phyloP scores from a whole-genome alignment of 2,113 vertebrate genomes.

The Herpetotheres cachinnans region DNA sequence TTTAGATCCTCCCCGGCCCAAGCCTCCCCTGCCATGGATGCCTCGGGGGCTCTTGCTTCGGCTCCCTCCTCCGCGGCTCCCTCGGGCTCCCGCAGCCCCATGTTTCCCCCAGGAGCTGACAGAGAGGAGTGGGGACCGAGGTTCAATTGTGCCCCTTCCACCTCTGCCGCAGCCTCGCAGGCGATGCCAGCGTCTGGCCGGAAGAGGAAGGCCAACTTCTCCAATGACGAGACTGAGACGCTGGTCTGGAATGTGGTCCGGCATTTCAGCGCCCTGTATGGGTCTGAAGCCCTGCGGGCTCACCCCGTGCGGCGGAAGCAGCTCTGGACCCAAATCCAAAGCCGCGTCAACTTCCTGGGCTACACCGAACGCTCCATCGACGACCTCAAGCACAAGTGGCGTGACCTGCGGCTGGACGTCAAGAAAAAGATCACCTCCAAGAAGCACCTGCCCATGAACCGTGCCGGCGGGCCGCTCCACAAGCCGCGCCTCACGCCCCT shows the following conservation, averaged over 20 bases:
- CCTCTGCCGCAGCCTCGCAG: slow-evolving; percentile 59
- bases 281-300: slow-evolving; percentile 69
- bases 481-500: slow-evolving; percentile 59
- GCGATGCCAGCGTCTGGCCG: slow-evolving; percentile 5
- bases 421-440: slow-evolving; percentile 64
- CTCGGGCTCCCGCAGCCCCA: slow-evolving; percentile 52
- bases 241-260: slow-evolving; percentile 72
- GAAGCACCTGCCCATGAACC: slow-evolving; percentile 50
- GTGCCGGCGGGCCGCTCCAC: slow-evolving; percentile 15
- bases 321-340: slow-evolving; percentile 63
- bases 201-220: slow-evolving; percentile 69
- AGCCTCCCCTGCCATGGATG: slow-evolving; percentile 44
- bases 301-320: slow-evolving; percentile 64
- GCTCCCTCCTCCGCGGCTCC: slow-evolving; percentile 56
- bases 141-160: slow-evolving; percentile 69
- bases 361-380: slow-evolving; percentile 74
- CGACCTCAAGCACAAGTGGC: slow-evolving; percentile 76
- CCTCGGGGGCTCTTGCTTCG: slow-evolving; percentile 46
- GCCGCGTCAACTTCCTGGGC: slow-evolving; percentile 69
- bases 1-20: slow-evolving; percentile 45
- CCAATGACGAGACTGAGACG: slow-evolving; percentile 74
- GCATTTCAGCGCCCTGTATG: slow-evolving; percentile 72
- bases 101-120: slow-evolving; percentile 60
- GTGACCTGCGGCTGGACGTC: slow-evolving; percentile 68
- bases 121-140: slow-evolving; percentile 62